Conservation (phyloP, 2,113 vertebrate species). For the Bufo bufo region DNA sequence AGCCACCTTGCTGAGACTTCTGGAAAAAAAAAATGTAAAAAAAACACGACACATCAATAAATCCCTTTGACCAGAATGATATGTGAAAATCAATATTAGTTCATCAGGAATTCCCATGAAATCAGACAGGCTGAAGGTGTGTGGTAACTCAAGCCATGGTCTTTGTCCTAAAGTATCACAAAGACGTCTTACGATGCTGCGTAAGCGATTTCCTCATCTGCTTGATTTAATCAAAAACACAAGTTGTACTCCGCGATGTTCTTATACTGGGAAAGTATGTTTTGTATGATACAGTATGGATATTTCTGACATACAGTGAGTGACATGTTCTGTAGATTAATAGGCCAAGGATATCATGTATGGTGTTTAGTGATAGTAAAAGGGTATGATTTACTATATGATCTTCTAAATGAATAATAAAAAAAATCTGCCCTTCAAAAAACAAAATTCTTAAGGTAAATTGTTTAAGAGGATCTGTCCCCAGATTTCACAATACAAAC, state of each 20-base stretch:
- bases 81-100: constrained; percentile 89
- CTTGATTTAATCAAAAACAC: neutral
- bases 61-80: constrained; percentile 86
- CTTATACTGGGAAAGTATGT: neutral
- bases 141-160: neutral
- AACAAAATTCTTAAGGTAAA: no score
- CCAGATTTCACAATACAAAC: no score
- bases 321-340: no score
- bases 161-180: neutral
- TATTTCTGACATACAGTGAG: no score
- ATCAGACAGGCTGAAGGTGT: constrained; percentile 67
- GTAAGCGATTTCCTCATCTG: neutral
- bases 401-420: no score
- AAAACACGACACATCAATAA: constrained; percentile 86
- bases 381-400: no score
- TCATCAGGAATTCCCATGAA: constrained; percentile 83
- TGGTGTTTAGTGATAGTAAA: no score
- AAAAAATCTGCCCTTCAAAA: no score
- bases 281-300: neutral
- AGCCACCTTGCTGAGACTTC: constrained; percentile 76
- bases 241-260: neutral
- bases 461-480: no score
- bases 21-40: constrained; percentile 55
- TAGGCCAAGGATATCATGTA: no score
- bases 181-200: neutral